Evolutionary conservation across 2,113 vertebrate genomes (phyloP).

Genomic region (Pituophis catenifer): DNA sequence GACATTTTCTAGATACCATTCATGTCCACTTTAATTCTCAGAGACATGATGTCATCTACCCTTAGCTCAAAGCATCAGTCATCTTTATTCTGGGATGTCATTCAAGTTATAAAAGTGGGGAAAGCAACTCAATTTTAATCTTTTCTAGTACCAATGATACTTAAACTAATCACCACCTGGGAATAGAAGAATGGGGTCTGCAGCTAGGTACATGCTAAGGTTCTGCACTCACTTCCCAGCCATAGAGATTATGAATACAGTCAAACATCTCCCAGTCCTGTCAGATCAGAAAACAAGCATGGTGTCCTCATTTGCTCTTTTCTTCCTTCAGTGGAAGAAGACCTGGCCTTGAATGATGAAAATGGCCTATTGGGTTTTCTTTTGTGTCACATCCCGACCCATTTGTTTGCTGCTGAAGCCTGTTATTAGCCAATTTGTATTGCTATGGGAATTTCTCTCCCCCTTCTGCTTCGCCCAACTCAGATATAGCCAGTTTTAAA

Average conservation of each 20-base stretch:
- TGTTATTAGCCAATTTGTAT: not conserved
- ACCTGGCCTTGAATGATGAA: not conserved
- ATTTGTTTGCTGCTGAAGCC: not conserved
- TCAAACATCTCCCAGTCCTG: not conserved
- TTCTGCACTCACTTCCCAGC: not conserved
- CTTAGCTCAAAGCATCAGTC: not conserved
- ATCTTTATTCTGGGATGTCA: not conserved
- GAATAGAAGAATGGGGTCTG: not conserved
- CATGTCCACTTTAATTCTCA: not conserved
- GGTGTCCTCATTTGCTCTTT: not conserved
- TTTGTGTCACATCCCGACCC: not conserved
- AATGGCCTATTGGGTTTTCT: not conserved
- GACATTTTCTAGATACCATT: not conserved
- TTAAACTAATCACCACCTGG: not conserved
- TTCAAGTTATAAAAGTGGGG: not conserved
- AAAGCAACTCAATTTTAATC: not conserved
- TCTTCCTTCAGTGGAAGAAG: not conserved
- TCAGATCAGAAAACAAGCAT: not conserved
- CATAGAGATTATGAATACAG: not conserved
- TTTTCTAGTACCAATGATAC: not conserved
- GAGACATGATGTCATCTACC: not conserved
- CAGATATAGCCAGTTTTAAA: not conserved
- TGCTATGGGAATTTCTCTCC: fast-evolving
- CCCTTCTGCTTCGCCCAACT: not conserved
- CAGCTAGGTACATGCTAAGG: not conserved